Evolutionary conservation across 2,888 invertebrate genomes (phyloP), one percentile per base, ranked within the genome.

Genomic region (Gibbula magus): DNA sequence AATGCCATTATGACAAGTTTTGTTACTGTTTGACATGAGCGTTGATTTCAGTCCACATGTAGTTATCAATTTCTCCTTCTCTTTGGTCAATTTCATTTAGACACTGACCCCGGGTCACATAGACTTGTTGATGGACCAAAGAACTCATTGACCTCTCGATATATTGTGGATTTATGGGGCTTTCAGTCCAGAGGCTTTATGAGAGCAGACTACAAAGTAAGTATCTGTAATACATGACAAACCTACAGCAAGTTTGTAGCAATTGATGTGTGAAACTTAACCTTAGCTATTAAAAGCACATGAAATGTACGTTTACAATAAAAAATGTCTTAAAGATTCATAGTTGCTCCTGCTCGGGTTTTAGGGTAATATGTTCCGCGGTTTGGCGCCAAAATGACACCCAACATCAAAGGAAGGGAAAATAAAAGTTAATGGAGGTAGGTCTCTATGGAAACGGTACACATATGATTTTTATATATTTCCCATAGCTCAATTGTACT

Each of bases 21-120:
- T 61, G 61, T 61, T 61, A 61, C 61, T 29, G 29, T 61, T 61
- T 61, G 61, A 61, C 61, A 61, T 61, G 61, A 29, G 13, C 61
- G 29, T 61, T 61, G 61, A 61, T 61, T 61, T 61, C 61, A 29
- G 25, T 25, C 16, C 61, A 61, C 61, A 61, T 10, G 61, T 61
- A 29, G 29, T 61, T 61, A 25, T 61, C 61, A 61, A 61, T 61
- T 61, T 29, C 61, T 29, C 16, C 25, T 61, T 8, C 29, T 29
- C 29, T 29, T 13, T 45, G 45, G 45, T 45, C 45, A 45, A 45
- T 45, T 10, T 45, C 13, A 1, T 45, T 29, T 16, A 45, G 45
- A 45, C 45, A 61, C 13, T 61, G 61, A 61, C 61, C 61, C 25
- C 25, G 8, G 13, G 61, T 61, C 61, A 22, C 61, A 61, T 16